A percentile compares a stretch with the other conserved stretches of the same genome.
phyloP scores from a whole-genome alignment of 2,113 vertebrate genomes.

The Brachyistius frenatus region DNA sequence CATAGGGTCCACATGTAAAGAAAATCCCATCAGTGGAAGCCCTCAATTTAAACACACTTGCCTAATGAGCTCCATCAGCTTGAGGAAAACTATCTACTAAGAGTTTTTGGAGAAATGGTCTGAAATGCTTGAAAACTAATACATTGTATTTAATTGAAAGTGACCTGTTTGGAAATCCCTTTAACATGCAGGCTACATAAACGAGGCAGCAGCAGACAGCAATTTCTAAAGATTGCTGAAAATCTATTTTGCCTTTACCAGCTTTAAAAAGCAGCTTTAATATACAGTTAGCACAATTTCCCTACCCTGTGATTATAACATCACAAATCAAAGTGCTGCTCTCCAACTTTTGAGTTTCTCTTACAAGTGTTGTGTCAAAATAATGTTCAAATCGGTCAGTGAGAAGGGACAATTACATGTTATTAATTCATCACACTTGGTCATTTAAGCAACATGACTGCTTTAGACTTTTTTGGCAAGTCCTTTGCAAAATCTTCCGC shows the following conservation, averaged over 20 bases:
- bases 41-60: constrained; percentile 38
- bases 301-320: background rate
- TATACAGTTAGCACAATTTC: background rate
- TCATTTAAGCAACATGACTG: background rate
- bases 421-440: background rate
- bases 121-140: background rate
- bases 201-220: background rate
- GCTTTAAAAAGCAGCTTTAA: background rate
- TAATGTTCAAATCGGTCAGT: background rate
- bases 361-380: background rate
- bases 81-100: background rate
- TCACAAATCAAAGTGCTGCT: constrained; percentile 8
- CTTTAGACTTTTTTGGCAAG: background rate
- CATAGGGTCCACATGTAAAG: constrained; percentile 12
- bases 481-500: background rate
- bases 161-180: too few species aligned
- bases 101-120: background rate
- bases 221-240: background rate
- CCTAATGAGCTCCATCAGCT: constrained; percentile 33
- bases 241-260: background rate
- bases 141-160: background rate
- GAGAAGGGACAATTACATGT: background rate
- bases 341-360: background rate
- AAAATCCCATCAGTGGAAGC: constrained; percentile 1
- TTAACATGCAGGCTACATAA: background rate